These are phyloP conservation scores for Oryzias celebensis DNA, from an alignment of 2,113 vertebrate genomes.

Conservation along the genomic window DNA sequence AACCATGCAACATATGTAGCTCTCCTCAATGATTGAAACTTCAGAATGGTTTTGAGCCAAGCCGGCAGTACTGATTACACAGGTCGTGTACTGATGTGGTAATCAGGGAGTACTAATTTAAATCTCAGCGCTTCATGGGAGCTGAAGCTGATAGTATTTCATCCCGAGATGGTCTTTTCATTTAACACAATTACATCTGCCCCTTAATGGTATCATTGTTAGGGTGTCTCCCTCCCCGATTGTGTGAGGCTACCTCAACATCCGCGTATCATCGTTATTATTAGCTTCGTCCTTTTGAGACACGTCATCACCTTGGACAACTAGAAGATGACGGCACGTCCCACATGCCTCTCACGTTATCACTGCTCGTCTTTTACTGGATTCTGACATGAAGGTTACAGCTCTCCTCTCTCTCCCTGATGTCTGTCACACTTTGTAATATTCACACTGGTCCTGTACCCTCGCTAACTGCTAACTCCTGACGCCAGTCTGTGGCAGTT, in stretches of 20 bases:
- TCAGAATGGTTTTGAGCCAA: too few species aligned
- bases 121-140: too few species aligned
- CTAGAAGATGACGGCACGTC: slow-evolving; percentile 34
- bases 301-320: slow-evolving; percentile 32
- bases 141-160: too few species aligned
- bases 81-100: too few species aligned
- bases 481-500: slow-evolving; percentile 10
- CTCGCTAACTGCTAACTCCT: slow-evolving; percentile 13
- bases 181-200: too few species aligned
- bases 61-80: too few species aligned
- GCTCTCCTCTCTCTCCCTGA: slow-evolving; percentile 10
- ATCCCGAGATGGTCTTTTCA: too few species aligned
- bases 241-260: not conserved
- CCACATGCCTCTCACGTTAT: slow-evolving; percentile 25
- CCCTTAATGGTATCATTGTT: too few species aligned
- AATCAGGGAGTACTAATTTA: too few species aligned
- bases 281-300: slow-evolving; percentile 37
- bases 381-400: slow-evolving; percentile 17
- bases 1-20: too few species aligned
- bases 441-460: not conserved
- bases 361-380: slow-evolving; percentile 14
- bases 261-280: not conserved
- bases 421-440: slow-evolving; percentile 10
- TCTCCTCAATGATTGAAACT: too few species aligned
- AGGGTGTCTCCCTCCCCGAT: too few species aligned